Conservation (phyloP, 2,888 invertebrate species). For the Chesias legatella region DNA sequence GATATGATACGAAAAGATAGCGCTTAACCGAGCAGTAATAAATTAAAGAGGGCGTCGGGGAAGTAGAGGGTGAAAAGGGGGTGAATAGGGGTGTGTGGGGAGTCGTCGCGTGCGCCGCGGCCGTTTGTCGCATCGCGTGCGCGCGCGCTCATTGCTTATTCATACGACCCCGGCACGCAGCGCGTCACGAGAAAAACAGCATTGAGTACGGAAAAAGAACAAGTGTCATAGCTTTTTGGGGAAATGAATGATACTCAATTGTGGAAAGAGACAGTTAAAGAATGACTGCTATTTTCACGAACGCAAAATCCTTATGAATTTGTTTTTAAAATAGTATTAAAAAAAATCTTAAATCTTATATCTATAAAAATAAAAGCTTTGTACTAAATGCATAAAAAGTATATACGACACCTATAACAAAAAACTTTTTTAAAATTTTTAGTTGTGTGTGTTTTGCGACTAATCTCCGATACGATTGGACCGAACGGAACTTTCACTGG, state of each 20-base stretch:
- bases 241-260: conserved; percentile 6
- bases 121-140: conserved; percentile 70
- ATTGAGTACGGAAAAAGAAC: conserved; percentile 17
- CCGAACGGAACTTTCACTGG: too few species aligned
- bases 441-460: too few species aligned
- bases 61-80: conserved; percentile 47
- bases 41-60: conserved; percentile 53
- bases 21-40: conserved; percentile 53
- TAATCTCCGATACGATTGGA: too few species aligned
- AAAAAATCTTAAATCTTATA: too few species aligned
- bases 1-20: conserved; percentile 18
- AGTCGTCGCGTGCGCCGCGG: conserved; percentile 67
- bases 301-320: too few species aligned
- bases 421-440: too few species aligned
- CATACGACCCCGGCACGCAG: conserved; percentile 66
- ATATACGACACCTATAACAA: too few species aligned
- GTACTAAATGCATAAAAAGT: too few species aligned
- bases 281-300: background rate
- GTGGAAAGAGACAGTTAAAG: conserved; percentile 2
- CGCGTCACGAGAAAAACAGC: conserved; percentile 17
- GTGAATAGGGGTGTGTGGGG: conserved; percentile 51
- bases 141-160: conserved; percentile 78
- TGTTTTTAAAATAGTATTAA: too few species aligned
- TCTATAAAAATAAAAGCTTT: too few species aligned
- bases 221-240: conserved; percentile 20